Evolutionary conservation across 2,113 vertebrate species (phyloP).

Genomic region (Oreochromis spilurus): DNA sequence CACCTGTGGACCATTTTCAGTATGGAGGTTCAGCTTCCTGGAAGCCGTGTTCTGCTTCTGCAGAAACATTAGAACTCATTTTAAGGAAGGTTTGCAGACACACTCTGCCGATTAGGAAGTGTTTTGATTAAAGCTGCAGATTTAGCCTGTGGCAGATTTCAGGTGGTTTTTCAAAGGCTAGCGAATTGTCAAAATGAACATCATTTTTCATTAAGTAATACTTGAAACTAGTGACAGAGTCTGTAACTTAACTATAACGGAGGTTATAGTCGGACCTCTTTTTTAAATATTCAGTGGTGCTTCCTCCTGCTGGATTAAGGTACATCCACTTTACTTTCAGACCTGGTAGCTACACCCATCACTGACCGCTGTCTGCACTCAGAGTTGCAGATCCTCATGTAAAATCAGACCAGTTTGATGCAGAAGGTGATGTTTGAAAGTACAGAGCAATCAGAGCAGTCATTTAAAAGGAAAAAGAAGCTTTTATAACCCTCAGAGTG

Average conservation of each 20-base stretch:
- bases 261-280: neutral
- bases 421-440: neutral
- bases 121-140: neutral
- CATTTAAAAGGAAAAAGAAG: too few species aligned
- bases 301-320: neutral
- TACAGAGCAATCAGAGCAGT: fast-evolving
- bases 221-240: neutral
- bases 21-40: neutral
- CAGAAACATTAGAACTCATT: fast-evolving
- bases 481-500: too few species aligned
- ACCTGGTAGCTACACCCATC: fast-evolving
- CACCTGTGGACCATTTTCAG: neutral
- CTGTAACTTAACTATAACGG: neutral
- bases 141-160: neutral
- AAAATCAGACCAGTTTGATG: neutral
- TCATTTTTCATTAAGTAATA: neutral
- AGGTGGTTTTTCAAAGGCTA: neutral
- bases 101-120: fast-evolving
- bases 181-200: neutral
- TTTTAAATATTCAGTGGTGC: too few species aligned
- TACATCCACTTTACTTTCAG: neutral
- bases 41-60: neutral
- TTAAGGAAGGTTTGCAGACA: neutral
- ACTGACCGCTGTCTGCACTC: fast-evolving
- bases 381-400: fast-evolving